Percentiles rank a stretch among this genome's conserved stretches.
These are phyloP conservation scores for Sardina pilchardus DNA, from an alignment of 2,113 vertebrate genomes.

Conservation along the genomic window DNA sequence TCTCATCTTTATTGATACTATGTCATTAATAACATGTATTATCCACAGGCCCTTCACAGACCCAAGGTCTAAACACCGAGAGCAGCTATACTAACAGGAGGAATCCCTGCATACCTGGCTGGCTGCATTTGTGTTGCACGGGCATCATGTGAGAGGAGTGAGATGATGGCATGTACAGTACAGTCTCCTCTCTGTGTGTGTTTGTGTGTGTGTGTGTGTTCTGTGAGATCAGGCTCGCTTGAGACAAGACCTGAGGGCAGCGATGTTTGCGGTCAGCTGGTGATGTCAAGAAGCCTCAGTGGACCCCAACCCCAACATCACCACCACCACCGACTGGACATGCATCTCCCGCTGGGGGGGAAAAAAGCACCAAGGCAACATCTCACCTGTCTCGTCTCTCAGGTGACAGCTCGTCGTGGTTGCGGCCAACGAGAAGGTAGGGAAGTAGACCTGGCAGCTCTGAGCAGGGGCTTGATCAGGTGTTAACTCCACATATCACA, in stretches of 20 bases:
- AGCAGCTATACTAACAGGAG: too few relatives aligned
- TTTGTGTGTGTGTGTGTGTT: background rate
- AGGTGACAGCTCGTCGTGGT: constrained; percentile 53
- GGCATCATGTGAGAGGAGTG: background rate
- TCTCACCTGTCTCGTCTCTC: constrained; percentile 48
- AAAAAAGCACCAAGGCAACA: constrained; percentile 66
- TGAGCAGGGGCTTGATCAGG: constrained; percentile 67
- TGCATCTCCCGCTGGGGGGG: constrained; percentile 61
- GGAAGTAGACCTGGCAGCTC: constrained; percentile 60
- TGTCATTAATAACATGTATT: too few relatives aligned
- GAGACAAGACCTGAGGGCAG: background rate
- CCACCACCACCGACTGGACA: constrained; percentile 49
- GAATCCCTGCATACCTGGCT: background rate
- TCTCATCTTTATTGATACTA: background rate
- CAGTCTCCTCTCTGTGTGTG: background rate
- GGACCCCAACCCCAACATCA: constrained; percentile 42
- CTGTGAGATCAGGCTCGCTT: background rate
- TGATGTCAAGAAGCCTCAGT: background rate
- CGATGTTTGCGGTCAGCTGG: background rate
- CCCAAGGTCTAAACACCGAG: too few relatives aligned
- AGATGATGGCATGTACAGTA: background rate
- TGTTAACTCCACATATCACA: constrained; percentile 50
- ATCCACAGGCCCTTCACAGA: too few relatives aligned
- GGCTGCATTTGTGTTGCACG: background rate
- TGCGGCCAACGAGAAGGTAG: constrained; percentile 65